Base-by-base conservation (phyloP, 2,888 invertebrate species). In the Lepidochrysops patricia region DNA sequence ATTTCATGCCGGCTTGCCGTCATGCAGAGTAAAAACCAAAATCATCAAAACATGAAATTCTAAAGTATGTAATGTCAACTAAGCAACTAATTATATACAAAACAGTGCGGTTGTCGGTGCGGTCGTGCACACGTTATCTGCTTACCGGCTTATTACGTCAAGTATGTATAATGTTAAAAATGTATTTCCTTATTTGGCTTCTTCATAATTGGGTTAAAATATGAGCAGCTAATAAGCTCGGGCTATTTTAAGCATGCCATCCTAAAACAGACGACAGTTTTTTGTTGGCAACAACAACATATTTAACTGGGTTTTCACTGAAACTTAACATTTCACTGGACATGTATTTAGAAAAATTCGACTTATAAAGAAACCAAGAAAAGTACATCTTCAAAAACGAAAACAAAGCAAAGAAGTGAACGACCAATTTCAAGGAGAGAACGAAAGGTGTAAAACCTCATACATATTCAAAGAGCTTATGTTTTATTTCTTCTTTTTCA, bases 121-220 rank as follows among this genome's bases (percentile, higher is more conserved):
- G 52, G 19, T 54, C 54, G 29, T 54, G 54, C 54, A 54, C 29
- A 54, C 19, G 12, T 54, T 32, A 54, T 54, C 54, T 54, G 54
- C 32, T 54, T 54, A 54, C 27, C 15, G 54, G 54, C 54, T 54
- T 54, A 54, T 32, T 54, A 54, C 54, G 54, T 54, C 54, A 54
- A 54, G 2, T 54, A 54, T 54, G 54, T 54, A 54, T 32, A 48
- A 54, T 29, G 15, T 26, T 34, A 32, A 32, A 60, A 32, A 61
- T 37, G 25, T 50, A 37, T 34, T 52, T 59, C 49, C 54, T 61
- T 61, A 34, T 58, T 54, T 63, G 66, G 66, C 66, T 66, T 66
- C 66, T 19, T 57, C 57, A 19, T 66, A 66, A 66, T 66, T 66
- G 58, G 61, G 57, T 66, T 66, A 64, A 37, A 29, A 60, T 54